Evolutionary conservation across 1,140 invertebrate species (phyloP).

Genomic region (Camponotus floridanus): DNA sequence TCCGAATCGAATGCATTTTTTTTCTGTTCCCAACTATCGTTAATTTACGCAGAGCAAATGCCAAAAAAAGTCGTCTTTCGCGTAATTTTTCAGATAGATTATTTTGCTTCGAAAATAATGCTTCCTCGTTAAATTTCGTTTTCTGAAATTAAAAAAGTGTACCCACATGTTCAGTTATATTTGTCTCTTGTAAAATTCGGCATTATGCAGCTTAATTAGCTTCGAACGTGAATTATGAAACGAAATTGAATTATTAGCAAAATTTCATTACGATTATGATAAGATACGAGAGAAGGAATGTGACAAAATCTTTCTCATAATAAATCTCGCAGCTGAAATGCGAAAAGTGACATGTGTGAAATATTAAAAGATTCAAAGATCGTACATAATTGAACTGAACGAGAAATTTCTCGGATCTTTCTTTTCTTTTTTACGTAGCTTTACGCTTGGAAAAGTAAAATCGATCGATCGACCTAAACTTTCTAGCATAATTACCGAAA

Average conservation of each 20-base stretch:
- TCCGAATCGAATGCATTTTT: not conserved
- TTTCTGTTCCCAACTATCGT: not conserved
- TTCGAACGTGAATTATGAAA: conserved; percentile 21
- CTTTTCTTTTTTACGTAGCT: not conserved
- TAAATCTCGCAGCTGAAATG: not conserved
- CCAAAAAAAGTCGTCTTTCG: not conserved
- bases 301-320: conserved; percentile 35
- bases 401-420: conserved; percentile 1
- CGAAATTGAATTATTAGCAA: conserved; percentile 34
- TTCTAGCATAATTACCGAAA: not conserved
- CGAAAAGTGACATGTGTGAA: conserved; percentile 25
- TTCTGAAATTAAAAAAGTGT: conserved; percentile 30
- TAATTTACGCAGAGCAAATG: conserved; percentile 36
- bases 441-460: not conserved
- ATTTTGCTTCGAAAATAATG: not conserved
- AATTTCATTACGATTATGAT: conserved; percentile 41
- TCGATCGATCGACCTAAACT: not conserved
- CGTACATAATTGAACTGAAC: not conserved
- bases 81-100: not conserved
- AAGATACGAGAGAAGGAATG: conserved; percentile 9
- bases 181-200: conserved; percentile 13
- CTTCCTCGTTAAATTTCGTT: conserved; percentile 23
- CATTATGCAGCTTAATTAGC: conserved; percentile 22
- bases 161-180: not conserved
- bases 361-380: conserved; percentile 9